Conservation (phyloP, 2,888 invertebrate species). For the Tridacna crocea region DNA sequence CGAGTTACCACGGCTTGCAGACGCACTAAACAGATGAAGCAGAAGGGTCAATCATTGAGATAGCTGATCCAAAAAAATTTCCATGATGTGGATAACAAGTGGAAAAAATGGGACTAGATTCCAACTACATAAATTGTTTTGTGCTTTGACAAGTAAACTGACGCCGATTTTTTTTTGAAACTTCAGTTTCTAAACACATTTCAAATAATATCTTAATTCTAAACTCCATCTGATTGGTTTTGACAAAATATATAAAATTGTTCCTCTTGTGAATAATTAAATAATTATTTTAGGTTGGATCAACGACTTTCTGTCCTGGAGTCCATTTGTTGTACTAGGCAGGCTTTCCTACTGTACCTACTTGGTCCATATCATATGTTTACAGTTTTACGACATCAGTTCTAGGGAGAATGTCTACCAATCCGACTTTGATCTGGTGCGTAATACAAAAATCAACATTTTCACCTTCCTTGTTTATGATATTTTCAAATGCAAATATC, state of each 20-base stretch:
- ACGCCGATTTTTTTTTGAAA: too few species aligned
- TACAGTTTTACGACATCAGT: neutral
- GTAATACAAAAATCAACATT: neutral
- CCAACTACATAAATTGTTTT: too few species aligned
- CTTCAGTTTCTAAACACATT: too few species aligned
- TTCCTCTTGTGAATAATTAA: neutral
- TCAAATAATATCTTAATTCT: neutral
- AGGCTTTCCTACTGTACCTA: constrained; percentile 60
- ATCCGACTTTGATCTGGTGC: constrained; percentile 1
- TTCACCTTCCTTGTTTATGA: neutral
- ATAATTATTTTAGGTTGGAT: constrained; percentile 44
- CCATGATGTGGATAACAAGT: too few species aligned
- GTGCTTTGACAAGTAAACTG: too few species aligned
- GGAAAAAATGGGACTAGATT: too few species aligned
- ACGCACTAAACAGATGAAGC: too few species aligned
- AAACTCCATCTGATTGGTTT: neutral
- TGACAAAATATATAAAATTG: neutral
- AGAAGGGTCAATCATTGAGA: too few species aligned
- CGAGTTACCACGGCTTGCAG: too few species aligned
- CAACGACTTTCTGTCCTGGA: constrained; percentile 62
- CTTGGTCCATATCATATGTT: constrained; percentile 40
- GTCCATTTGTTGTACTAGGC: constrained; percentile 55
- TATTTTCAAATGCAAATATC: neutral
- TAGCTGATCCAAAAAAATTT: too few species aligned
- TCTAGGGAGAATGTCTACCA: neutral